Percentiles rank a stretch among this genome's conserved stretches.
These are phyloP conservation scores for Coregonus suidteri DNA, from an alignment of 2,797 vertebrate species.

Conservation along the genomic window DNA sequence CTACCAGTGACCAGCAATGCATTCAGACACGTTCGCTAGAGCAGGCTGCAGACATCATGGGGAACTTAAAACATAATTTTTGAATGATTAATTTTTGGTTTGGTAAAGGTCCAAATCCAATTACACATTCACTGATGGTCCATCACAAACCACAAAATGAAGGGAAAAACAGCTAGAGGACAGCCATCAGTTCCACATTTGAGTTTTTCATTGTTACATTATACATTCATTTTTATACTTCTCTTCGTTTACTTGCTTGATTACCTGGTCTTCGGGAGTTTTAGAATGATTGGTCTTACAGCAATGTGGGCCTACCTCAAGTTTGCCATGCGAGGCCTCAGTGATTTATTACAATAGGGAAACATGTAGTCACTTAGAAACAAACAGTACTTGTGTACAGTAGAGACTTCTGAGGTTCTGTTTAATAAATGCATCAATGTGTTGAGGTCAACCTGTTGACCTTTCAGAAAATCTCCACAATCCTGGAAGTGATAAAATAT, in stretches of 20 bases:
- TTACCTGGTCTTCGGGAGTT: neutral
- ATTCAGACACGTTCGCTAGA: constrained; percentile 50
- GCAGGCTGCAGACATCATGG: constrained; percentile 33
- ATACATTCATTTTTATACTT: neutral
- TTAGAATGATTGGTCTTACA: neutral
- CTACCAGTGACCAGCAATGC: constrained; percentile 34
- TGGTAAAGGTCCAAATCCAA: too few relatives aligned
- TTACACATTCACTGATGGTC: too few relatives aligned
- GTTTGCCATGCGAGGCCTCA: neutral
- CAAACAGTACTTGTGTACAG: neutral
- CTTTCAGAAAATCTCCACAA: neutral
- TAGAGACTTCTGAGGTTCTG: neutral
- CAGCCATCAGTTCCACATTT: too few relatives aligned
- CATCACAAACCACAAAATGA: too few relatives aligned
- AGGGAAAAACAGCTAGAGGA: too few relatives aligned
- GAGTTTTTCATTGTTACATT: neutral
- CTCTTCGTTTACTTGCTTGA: neutral
- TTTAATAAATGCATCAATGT: neutral
- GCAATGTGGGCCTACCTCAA: neutral
- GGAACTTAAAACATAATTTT: neutral
- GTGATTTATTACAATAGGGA: neutral
- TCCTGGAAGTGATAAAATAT: neutral
- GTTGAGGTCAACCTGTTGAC: neutral
- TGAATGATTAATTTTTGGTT: neutral
- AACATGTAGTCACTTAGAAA: neutral